These are phyloP conservation scores for Tyto alba DNA, from an alignment of 2,113 vertebrate species.

Conservation along the genomic window DNA sequence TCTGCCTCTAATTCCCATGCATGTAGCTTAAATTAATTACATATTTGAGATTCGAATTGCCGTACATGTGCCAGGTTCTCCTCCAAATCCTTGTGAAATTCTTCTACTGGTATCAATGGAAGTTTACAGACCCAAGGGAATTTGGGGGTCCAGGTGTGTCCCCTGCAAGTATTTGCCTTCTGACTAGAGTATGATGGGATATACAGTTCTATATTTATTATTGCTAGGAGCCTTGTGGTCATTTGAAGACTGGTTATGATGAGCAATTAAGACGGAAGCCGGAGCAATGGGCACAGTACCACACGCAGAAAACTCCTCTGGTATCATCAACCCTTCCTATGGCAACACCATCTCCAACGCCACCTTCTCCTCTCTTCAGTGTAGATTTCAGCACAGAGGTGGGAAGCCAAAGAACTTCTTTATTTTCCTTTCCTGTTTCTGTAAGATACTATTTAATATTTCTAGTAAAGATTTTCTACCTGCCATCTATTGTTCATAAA, in stretches of 20 bases:
- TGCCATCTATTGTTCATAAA: background rate
- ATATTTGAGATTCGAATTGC: background rate
- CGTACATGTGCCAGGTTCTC: background rate
- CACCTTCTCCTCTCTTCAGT: conserved; percentile 90
- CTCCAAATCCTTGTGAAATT: background rate
- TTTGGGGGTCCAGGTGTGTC: background rate
- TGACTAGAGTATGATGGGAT: background rate
- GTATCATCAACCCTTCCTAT: conserved; percentile 74
- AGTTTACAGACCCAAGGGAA: background rate
- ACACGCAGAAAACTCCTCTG: conserved; percentile 76
- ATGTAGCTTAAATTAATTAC: background rate
- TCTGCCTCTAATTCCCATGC: background rate
- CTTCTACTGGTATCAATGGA: background rate
- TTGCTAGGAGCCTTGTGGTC: conserved; percentile 83
- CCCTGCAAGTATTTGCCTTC: background rate
- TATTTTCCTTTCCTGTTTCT: background rate
- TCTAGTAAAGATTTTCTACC: background rate
- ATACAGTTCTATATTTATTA: background rate
- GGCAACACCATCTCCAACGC: conserved; percentile 80
- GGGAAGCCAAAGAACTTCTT: conserved; percentile 14
- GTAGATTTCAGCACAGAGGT: conserved; percentile 90
- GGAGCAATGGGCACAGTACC: conserved; percentile 90
- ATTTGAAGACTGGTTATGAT: conserved; percentile 86
- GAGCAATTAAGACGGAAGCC: conserved; percentile 88
- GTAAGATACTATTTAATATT: background rate